These are phyloP conservation scores for Erebia ligea DNA, from an alignment of 2,888 invertebrate species.

Conservation along the genomic window DNA sequence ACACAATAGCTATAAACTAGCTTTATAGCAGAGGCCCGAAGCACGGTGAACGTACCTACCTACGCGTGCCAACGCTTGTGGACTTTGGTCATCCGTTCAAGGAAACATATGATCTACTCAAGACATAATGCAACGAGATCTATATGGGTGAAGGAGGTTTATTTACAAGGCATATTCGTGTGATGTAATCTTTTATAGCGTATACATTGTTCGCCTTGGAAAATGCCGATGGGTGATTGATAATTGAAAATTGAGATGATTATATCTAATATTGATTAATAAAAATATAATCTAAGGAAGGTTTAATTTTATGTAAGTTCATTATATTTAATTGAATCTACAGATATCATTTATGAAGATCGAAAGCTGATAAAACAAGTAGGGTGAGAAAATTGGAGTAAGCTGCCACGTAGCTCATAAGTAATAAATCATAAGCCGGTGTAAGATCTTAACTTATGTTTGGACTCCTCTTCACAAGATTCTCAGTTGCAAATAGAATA, in stretches of 20 bases:
- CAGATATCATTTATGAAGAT: too few relatives aligned
- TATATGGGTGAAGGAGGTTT: slow-evolving; percentile 43
- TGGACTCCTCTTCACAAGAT: too few relatives aligned
- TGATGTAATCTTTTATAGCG: slow-evolving; percentile 20
- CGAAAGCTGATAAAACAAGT: too few relatives aligned
- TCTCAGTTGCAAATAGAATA: too few relatives aligned
- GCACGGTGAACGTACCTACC: slow-evolving; percentile 42
- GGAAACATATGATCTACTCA: slow-evolving; percentile 47
- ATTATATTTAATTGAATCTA: too few relatives aligned
- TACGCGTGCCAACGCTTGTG: slow-evolving; percentile 42
- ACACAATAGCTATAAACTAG: slow-evolving; percentile 6
- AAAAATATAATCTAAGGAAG: not conserved
- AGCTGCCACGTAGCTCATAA: too few relatives aligned
- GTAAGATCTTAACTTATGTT: too few relatives aligned
- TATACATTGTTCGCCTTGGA: slow-evolving; percentile 2
- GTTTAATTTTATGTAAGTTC: too few relatives aligned
- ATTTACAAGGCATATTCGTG: slow-evolving; percentile 32
- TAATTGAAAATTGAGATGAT: not conserved
- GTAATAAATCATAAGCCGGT: too few relatives aligned
- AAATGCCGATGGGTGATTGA: slow-evolving; percentile 10
- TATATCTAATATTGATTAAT: too few relatives aligned
- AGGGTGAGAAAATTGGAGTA: too few relatives aligned
- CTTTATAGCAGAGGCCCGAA: slow-evolving; percentile 29
- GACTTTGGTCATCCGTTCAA: slow-evolving; percentile 51
- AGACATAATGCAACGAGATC: slow-evolving; percentile 30